Conservation (phyloP, 1,140 invertebrate genomes). For the Polyergus mexicanus region DNA sequence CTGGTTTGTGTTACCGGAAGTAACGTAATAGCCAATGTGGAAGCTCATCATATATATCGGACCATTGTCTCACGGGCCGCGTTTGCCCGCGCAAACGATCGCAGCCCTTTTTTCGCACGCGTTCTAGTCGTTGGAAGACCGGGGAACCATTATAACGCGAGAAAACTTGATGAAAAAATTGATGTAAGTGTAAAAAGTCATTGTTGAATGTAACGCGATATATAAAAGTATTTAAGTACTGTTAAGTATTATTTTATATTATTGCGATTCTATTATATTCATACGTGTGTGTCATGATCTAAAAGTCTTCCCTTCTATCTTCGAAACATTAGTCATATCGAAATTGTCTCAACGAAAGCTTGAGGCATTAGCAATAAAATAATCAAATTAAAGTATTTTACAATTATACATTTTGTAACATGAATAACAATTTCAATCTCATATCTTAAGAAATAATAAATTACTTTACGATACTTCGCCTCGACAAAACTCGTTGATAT, state of each 20-base stretch:
- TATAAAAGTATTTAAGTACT: background rate
- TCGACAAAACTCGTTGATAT: background rate
- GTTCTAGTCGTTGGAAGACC: slow-evolving; percentile 25
- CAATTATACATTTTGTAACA: background rate
- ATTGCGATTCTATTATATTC: too few species aligned
- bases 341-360: background rate
- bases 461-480: background rate
- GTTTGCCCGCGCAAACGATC: slow-evolving; percentile 65
- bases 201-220: slow-evolving; percentile 14
- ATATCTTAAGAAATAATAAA: background rate
- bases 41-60: slow-evolving; percentile 72
- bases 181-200: slow-evolving; percentile 3
- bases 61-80: slow-evolving; percentile 68
- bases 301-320: background rate
- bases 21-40: slow-evolving; percentile 77
- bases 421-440: background rate
- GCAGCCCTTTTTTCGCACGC: slow-evolving; percentile 39
- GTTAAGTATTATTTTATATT: too few species aligned
- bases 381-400: background rate
- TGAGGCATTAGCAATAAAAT: background rate
- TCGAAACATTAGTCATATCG: background rate
- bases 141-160: slow-evolving; percentile 14
- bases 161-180: background rate
- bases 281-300: too few species aligned
- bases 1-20: slow-evolving; percentile 83